A percentile compares a stretch with the other conserved stretches of the same genome.
Evolutionary conservation across 2,888 invertebrate species (phyloP).

Genomic region (Drosophila ustulata): DNA sequence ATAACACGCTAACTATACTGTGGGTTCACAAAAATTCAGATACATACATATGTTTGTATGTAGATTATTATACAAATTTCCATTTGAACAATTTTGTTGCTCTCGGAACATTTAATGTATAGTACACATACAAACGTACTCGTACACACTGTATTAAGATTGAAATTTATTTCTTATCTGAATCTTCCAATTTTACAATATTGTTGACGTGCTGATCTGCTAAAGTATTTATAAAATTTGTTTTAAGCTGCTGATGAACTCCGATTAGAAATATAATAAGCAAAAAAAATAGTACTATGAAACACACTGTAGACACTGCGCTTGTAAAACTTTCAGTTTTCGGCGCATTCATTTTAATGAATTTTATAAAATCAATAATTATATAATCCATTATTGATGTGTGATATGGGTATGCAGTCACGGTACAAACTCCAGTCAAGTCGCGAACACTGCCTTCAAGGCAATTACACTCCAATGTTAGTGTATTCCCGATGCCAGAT

Average conservation of each 20-base stretch:
- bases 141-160: no score
- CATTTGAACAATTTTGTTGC: no score
- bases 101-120: no score
- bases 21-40: no score
- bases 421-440: neutral
- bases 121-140: no score
- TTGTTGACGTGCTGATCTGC: neutral
- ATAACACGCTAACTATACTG: no score
- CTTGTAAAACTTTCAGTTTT: neutral
- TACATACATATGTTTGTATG: no score
- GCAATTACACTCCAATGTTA: neutral
- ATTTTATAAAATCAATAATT: neutral
- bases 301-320: neutral
- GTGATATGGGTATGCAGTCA: neutral
- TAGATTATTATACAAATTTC: no score
- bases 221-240: neutral
- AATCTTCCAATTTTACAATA: neutral
- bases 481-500: neutral
- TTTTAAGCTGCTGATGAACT: slow-evolving; percentile 3
- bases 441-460: neutral
- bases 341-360: neutral
- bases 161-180: neutral
- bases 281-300: neutral
- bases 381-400: slow-evolving; percentile 3
- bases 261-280: neutral